phyloP scores from a whole-genome alignment of 2,888 invertebrate species.

The Andrena hattorfiana region DNA sequence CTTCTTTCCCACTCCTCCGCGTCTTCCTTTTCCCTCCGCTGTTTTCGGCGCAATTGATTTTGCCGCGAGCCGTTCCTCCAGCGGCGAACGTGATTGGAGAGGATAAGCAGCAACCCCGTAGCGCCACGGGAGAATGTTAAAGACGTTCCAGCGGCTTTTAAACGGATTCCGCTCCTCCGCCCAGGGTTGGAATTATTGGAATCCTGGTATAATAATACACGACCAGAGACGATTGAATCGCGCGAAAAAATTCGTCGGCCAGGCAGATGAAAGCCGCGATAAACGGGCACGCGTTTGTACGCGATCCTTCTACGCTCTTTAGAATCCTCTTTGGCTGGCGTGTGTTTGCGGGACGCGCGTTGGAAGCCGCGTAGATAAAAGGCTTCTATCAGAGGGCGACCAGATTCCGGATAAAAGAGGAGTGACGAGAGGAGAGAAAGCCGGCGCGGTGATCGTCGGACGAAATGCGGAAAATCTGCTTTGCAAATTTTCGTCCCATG shows the following conservation, averaged over 20 bases:
- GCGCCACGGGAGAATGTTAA: background rate
- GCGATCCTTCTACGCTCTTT: background rate
- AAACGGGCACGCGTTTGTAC: slow-evolving; percentile 23
- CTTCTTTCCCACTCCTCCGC: background rate
- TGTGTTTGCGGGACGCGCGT: slow-evolving; percentile 25
- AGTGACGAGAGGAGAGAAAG: slow-evolving; percentile 16
- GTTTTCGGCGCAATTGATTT: slow-evolving; percentile 45
- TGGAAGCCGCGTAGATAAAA: slow-evolving; percentile 47
- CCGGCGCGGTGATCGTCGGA: slow-evolving; percentile 36
- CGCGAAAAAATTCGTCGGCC: background rate
- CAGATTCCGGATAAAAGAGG: slow-evolving; percentile 26
- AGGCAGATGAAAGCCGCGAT: slow-evolving; percentile 46
- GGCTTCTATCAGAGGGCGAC: slow-evolving; percentile 29
- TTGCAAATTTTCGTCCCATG: slow-evolving; percentile 66
- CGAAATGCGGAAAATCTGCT: slow-evolving; percentile 67
- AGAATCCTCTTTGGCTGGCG: background rate
- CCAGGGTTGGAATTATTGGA: background rate
- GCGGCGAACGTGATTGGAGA: slow-evolving; percentile 32
- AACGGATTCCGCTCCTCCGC: background rate
- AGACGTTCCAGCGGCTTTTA: background rate
- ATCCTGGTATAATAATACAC: slow-evolving; percentile 8
- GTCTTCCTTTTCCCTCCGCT: background rate
- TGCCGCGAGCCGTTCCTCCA: slow-evolving; percentile 3
- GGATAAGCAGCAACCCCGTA: background rate
- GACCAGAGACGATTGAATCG: background rate